These are phyloP conservation scores for Aquatica leii DNA, from an alignment of 2,888 invertebrate species.

Conservation along the genomic window DNA sequence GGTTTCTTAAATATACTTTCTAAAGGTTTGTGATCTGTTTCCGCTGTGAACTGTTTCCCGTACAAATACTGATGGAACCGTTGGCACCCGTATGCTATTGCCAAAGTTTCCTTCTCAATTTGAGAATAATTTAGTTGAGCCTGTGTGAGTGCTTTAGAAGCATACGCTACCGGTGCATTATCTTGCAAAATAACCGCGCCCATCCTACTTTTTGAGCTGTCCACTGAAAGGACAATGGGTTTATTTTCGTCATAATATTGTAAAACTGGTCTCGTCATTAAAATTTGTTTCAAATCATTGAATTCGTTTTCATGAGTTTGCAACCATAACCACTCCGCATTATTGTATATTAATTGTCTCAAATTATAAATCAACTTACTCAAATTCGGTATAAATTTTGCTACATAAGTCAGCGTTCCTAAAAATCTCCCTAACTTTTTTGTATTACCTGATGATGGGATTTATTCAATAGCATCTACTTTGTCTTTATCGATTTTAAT, in stretches of 20 bases:
- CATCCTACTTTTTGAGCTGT: neutral
- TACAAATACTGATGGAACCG: slow-evolving; percentile 2
- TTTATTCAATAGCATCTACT: no score
- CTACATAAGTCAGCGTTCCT: neutral
- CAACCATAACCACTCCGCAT: neutral
- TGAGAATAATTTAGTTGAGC: neutral
- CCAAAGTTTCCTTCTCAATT: neutral
- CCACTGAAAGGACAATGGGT: neutral
- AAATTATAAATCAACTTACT: neutral
- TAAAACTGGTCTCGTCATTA: neutral
- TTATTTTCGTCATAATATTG: neutral
- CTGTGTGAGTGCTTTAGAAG: neutral
- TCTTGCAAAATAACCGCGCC: neutral
- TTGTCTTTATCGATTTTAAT: no score
- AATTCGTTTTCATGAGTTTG: neutral
- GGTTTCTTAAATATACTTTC: neutral
- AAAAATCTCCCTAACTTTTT: no score
- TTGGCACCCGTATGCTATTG: neutral
- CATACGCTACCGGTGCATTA: neutral
- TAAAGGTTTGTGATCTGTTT: neutral
- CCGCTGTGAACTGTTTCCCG: neutral
- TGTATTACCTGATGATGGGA: no score
- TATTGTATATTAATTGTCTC: neutral
- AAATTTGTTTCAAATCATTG: neutral
- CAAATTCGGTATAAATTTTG: neutral